Conservation (phyloP, 1,140 invertebrate species). For the Babylonia areolata region DNA sequence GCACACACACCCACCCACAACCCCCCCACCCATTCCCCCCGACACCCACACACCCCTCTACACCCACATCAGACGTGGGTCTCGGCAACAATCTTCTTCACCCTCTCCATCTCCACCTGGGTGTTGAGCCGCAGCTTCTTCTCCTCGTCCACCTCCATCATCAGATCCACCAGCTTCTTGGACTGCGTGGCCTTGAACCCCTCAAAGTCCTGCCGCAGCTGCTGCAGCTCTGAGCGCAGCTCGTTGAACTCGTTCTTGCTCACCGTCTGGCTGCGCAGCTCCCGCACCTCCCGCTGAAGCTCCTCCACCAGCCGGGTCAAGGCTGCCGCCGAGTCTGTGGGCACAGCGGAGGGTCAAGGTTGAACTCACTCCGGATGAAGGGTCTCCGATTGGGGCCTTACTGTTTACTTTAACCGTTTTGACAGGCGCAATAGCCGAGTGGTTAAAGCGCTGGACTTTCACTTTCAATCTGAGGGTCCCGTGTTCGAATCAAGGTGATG, state of each 20-base stretch:
- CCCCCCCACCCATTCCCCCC: too few relatives aligned
- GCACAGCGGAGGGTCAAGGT: too few relatives aligned
- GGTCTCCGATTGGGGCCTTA: too few relatives aligned
- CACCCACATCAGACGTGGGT: conserved; percentile 61
- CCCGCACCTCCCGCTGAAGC: conserved; percentile 61
- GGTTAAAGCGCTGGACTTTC: too few relatives aligned
- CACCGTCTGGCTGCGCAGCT: conserved; percentile 61
- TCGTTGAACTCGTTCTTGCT: conserved; percentile 66
- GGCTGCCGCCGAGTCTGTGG: background rate
- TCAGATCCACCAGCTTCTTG: conserved; percentile 68
- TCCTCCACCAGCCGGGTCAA: conserved; percentile 60
- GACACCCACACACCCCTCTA: too few relatives aligned
- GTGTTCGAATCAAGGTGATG: too few relatives aligned
- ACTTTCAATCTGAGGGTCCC: too few relatives aligned
- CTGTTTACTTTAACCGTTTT: too few relatives aligned
- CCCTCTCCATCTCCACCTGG: conserved; percentile 75
- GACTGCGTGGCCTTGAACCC: conserved; percentile 60
- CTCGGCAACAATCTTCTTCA: conserved; percentile 71
- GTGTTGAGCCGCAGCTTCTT: conserved; percentile 74
- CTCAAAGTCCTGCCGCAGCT: conserved; percentile 66
- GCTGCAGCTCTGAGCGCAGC: conserved; percentile 64
- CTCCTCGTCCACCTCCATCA: conserved; percentile 75
- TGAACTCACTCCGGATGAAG: too few relatives aligned
- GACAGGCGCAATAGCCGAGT: too few relatives aligned
- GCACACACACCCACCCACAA: too few relatives aligned